Evolutionary conservation across 2,888 invertebrate species (phyloP).

Genomic region (Oscheius myriophilus): DNA sequence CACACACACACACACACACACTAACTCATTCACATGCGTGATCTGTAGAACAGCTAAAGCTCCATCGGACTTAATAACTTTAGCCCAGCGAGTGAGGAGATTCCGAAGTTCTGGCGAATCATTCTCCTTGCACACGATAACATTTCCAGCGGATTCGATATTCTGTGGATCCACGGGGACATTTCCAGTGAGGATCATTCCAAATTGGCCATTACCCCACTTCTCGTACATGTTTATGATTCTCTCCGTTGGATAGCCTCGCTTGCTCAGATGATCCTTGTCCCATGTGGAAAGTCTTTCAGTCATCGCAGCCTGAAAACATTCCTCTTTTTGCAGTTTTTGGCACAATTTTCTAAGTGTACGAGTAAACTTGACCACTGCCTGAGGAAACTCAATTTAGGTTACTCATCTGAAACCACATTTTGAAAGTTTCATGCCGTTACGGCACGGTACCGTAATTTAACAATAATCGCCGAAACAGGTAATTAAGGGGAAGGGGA

Average conservation of each 20-base stretch:
- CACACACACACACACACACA: too few species aligned
- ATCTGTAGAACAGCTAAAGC: conserved; percentile 54
- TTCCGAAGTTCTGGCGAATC: conserved; percentile 35
- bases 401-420: too few species aligned
- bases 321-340: too few species aligned
- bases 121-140: conserved; percentile 49
- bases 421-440: too few species aligned
- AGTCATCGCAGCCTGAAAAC: conserved; percentile 42
- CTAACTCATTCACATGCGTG: conserved; percentile 32
- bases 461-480: too few species aligned
- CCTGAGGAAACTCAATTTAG: too few species aligned
- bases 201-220: conserved; percentile 58
- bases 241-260: conserved; percentile 45
- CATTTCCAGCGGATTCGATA: conserved; percentile 57
- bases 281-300: conserved; percentile 39
- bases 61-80: conserved; percentile 43
- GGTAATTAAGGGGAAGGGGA: too few species aligned
- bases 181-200: conserved; percentile 59
- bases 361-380: too few species aligned
- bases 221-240: conserved; percentile 51
- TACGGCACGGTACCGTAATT: too few species aligned
- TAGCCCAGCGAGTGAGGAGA: conserved; percentile 33
- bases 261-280: conserved; percentile 32
- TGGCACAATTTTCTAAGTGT: too few species aligned
- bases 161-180: conserved; percentile 48